Base-by-base conservation (phyloP, 2,797 vertebrate genomes). In the Tarsius wallacei region DNA sequence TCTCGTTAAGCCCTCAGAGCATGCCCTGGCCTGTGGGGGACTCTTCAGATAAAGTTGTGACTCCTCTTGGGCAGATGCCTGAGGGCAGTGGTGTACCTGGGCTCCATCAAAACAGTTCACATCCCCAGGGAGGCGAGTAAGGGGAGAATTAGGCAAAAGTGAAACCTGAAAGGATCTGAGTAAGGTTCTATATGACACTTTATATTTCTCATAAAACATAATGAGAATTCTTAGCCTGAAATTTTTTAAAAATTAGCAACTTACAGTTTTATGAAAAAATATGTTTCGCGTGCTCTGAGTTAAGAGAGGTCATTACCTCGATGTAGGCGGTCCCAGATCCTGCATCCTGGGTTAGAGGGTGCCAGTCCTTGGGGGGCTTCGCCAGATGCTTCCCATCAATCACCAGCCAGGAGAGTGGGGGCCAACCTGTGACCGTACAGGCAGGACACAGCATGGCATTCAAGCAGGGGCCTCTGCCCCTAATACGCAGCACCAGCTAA, bases 291-390 rank as follows among this genome's bases (percentile, higher is more conserved):
- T 5, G 13, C 13, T 33, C 85, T 12, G n/a, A 51, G 11, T 47
- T 10, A 22, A 31, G 21, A 0, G 7, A 4, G 2, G 17, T 26
- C 59, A 92, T 98, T 94, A 99, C 99, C 99, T 99, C 99, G 3
- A 99, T 99, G 93, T 99, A 99, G 63, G 99, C 99, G 0, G 99
- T 99, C 87, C 99, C 99, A 13, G 99, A 97, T 95, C 98, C 99
- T 90, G 99, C 99, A 68, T 99, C 99, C 94, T 98, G 98, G 73
- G 99, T 97, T 59, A 98, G 96, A 0, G 99, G 99, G 76, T 99
- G 98, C 99, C 99, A 99, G 97, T 99, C 99, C 98, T 99, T 99
- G 0, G 99, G 97, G 85, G 99, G 99, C 96, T 99, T 99, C 64
- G 99, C 99, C 94, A 99, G 99, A 95, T 99, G 99, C 95, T 99